Base-by-base conservation (phyloP, 1,140 invertebrate species). In the Linepithema humile region DNA sequence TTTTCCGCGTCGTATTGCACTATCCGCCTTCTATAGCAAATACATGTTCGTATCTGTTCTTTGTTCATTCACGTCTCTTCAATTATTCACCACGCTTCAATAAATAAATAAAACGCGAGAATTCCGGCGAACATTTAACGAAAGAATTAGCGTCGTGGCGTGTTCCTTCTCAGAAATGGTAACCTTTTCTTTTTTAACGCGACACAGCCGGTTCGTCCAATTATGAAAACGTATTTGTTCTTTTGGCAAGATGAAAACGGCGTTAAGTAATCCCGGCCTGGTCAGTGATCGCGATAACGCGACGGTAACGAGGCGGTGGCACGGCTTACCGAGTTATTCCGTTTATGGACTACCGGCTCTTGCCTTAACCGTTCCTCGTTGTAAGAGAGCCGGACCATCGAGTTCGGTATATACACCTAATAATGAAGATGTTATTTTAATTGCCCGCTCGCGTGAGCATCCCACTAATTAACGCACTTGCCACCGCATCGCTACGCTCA, bases 381-480 rank as follows among this genome's bases (percentile, higher is more conserved):
- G 48, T 32, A 40, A 23, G 74, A 60, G 74, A 60, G 64, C 73
- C 48, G 75, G 57, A 40, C 74, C 78, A 80, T 85, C 78, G 83
- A 29, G 62, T 78, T 59, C 50, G 74, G 75, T 85, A 85, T 89
- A 91, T 87, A 86, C 91, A 91, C 88, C 92, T 93, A 92, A 93
- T 94, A 94, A 94, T 94, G 93, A 94, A 94, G 94, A 94, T 94
- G 94, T 94, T 91, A 91, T 91, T 93, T 94, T 94, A 94, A 94
- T 94, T 94, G 93, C 93, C 86, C 89, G 91, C 91, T 94, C 92
- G 93, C 93, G 92, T 94, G 93, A 92, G 93, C 91, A 93, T 93
- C 92, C 87, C 91, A 90, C 93, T 94, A 94, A 94, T 94, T 94
- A 94, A 94, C 93, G 94, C 93, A 93, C 88, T 93, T 92, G 89